These are phyloP conservation scores for Avahi laniger DNA, from an alignment of 2,797 vertebrate genomes.

Conservation along the genomic window DNA sequence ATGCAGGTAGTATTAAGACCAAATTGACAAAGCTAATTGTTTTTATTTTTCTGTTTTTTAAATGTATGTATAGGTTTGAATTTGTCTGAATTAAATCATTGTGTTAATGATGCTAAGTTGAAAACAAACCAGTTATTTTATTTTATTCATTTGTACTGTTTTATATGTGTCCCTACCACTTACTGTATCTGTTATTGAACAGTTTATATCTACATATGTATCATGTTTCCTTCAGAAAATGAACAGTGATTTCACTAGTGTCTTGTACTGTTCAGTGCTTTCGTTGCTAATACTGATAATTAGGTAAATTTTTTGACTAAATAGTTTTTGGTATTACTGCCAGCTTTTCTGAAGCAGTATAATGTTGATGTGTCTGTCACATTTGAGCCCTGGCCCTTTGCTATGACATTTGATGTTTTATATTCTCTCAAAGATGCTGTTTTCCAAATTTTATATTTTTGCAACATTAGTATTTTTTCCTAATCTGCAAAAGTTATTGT, in stretches of 20 bases:
- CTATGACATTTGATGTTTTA: background rate
- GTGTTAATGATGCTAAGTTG: background rate
- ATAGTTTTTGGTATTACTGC: background rate
- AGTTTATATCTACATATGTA: background rate
- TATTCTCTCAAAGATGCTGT: background rate
- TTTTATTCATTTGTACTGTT: background rate
- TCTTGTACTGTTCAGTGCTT: background rate
- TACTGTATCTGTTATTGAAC: background rate
- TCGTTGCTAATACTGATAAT: background rate
- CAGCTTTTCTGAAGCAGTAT: background rate
- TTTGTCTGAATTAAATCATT: slow-evolving; percentile 31
- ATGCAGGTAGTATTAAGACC: background rate
- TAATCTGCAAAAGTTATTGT: background rate
- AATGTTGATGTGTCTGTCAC: background rate
- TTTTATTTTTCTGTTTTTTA: slow-evolving; percentile 14
- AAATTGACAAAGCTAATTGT: background rate
- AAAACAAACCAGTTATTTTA: background rate
- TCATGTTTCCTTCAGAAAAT: background rate
- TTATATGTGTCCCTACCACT: background rate
- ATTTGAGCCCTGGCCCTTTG: background rate
- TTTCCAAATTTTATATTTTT: background rate
- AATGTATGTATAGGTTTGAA: background rate
- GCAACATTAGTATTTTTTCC: background rate
- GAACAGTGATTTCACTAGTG: background rate
- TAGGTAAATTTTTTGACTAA: slow-evolving; percentile 17